Base-by-base conservation (phyloP, 2,888 invertebrate genomes). In the Spatulosminthurus flaviceps region DNA sequence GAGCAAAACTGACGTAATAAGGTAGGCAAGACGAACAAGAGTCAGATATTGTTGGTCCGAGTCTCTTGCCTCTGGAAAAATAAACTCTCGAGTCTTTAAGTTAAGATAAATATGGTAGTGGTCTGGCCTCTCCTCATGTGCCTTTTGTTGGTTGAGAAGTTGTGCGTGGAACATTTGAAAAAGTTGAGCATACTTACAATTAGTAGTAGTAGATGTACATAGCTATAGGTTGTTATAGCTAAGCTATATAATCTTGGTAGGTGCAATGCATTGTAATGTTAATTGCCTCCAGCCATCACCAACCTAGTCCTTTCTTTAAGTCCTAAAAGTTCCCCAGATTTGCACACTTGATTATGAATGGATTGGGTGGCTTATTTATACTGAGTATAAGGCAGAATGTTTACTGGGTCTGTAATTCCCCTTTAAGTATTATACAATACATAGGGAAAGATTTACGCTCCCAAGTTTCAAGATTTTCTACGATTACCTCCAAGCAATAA, bases 51-150 rank as follows among this genome's bases (percentile, higher is more conserved):
- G 51, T 51, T 51, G 5, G 19, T 13, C n/a, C n/a, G n/a, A n/a
- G n/a, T n/a, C n/a, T n/a, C 51, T 51, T 34, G n/a, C 51, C 51
- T 51, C 51, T 34, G 34, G 34, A 34, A 34, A 2, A 51, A 19
- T n/a, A n/a, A n/a, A n/a, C n/a, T n/a, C n/a, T 51, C 51, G 51
- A 51, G 51, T 51, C 5, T 51, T 51, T 11, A 51, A 16, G n/a
- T n/a, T n/a, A 13, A 51, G 34, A 51, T 51, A 51, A 51, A 51
- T 51, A 51, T 51, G 51, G 51, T 51, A 51, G 51, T 51, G 51
- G n/a, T n/a, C n/a, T 51, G 51, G 51, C 51, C 51, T 51, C 51
- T 51, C 16, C 9, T 19, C 51, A 51, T 51, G 51, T 19, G 51
- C 51, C 51, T 51, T 16, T 51, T 51, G 51, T 51, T 51, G n/a